Percentiles rank a stretch among this genome's conserved stretches.
Evolutionary conservation across 2,797 vertebrate genomes (phyloP).

Genomic region (Epinephelus malabaricus): DNA sequence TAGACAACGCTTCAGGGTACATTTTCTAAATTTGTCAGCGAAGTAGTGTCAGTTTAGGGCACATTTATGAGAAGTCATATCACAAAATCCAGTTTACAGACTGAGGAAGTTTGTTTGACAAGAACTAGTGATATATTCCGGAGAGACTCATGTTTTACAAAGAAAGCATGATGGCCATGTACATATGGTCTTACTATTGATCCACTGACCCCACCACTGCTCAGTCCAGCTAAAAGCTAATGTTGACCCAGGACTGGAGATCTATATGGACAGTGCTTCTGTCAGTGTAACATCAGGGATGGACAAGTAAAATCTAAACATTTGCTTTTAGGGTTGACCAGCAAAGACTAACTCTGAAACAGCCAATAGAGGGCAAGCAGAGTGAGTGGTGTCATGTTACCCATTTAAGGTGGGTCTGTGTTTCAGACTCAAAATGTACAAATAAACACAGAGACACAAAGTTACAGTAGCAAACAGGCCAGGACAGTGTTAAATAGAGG

Average conservation of each 20-base stretch:
- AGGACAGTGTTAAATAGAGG: neutral
- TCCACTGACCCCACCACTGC: constrained; percentile 65
- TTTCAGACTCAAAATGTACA: constrained; percentile 17
- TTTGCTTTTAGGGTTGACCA: constrained; percentile 77
- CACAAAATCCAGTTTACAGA: neutral
- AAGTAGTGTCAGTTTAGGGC: constrained; percentile 7
- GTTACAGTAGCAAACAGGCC: neutral
- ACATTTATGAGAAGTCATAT: neutral
- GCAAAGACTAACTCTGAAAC: constrained; percentile 62
- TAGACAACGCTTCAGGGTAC: constrained; percentile 17
- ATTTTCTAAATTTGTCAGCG: constrained; percentile 1
- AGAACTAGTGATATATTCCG: neutral
- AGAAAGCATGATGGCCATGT: constrained; percentile 16
- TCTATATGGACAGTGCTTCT: constrained; percentile 72
- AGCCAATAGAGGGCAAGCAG: constrained; percentile 32
- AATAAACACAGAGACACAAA: constrained; percentile 26
- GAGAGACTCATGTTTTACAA: neutral
- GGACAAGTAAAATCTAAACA: constrained; percentile 73
- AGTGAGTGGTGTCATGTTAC: constrained; percentile 3
- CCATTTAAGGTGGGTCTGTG: constrained; percentile 16
- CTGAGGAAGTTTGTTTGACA: neutral
- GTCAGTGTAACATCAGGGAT: constrained; percentile 73
- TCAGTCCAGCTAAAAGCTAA: constrained; percentile 62
- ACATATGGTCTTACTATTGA: constrained; percentile 65
- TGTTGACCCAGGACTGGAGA: constrained; percentile 77